Evolutionary conservation across 2,888 invertebrate species (phyloP).

Genomic region (Aphidoletes aphidimyza): DNA sequence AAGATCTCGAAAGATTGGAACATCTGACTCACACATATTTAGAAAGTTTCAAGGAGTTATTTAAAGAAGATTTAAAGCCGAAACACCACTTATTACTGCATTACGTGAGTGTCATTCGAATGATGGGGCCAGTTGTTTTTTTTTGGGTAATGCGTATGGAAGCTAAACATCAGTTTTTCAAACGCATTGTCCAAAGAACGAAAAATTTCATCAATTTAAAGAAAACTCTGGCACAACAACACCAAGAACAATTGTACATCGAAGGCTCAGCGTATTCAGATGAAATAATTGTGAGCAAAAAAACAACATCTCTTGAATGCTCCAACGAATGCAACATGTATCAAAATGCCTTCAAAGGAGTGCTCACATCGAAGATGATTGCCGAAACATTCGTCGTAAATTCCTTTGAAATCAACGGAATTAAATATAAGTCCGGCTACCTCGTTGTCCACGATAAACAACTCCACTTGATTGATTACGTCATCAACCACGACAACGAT

Average conservation of each 20-base stretch:
- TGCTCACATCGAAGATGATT: neutral
- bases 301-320: neutral
- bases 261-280: neutral
- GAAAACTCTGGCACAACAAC: neutral
- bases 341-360: neutral
- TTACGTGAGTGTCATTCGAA: neutral
- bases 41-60: neutral
- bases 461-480: neutral
- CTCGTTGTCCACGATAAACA: neutral
- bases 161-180: slow-evolving; percentile 15
- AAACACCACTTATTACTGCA: neutral
- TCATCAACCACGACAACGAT: neutral
- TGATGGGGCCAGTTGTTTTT: neutral
- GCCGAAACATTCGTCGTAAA: neutral
- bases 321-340: neutral
- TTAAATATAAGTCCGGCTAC: neutral
- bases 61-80: neutral
- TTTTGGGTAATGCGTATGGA: slow-evolving; percentile 26
- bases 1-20: neutral
- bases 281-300: neutral
- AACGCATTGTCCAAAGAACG: neutral
- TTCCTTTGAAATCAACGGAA: neutral
- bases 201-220: neutral
- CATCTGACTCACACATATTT: neutral
- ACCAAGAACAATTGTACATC: neutral